Evolutionary conservation across 2,797 vertebrate species (phyloP).

Genomic region (Erpetoichthys calabaricus): DNA sequence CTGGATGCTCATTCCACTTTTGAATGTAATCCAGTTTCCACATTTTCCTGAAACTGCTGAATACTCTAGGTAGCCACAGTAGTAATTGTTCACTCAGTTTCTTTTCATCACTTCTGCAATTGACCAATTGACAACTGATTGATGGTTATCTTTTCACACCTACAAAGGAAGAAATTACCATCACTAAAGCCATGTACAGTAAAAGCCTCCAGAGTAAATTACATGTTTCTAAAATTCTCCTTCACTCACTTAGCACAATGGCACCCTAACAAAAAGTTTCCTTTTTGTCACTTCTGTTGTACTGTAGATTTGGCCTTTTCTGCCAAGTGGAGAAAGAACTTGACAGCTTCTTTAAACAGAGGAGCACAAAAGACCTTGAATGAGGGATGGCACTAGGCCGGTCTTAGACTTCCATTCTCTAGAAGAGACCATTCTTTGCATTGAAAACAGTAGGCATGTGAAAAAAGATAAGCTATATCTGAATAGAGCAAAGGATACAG

Average conservation of each 20-base stretch:
- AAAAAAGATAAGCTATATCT: constrained; percentile 62
- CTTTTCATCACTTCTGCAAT: constrained; percentile 87
- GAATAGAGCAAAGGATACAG: constrained; percentile 55
- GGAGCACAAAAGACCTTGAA: constrained; percentile 77
- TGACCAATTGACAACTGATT: constrained; percentile 99
- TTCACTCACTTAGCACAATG: constrained; percentile 73
- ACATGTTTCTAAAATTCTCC: constrained; percentile 90
- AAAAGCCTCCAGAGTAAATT: constrained; percentile 96
- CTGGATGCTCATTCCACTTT: constrained; percentile 47
- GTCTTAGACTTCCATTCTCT: constrained; percentile 53
- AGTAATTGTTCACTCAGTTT: constrained; percentile 73
- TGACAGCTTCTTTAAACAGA: constrained; percentile 97
- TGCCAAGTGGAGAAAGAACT: constrained; percentile 72
- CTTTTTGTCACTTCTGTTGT: constrained; percentile 63
- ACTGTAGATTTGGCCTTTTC: constrained; percentile 74
- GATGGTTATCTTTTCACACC: constrained; percentile 96
- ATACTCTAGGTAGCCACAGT: constrained; percentile 79
- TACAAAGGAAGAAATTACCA: constrained; percentile 95
- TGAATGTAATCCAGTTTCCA: constrained; percentile 57
- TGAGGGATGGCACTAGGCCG: constrained; percentile 73
- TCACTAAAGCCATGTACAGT: constrained; percentile 98
- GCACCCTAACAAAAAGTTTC: constrained; percentile 68
- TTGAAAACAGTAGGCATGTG: constrained; percentile 61
- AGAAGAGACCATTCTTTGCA: constrained; percentile 61
- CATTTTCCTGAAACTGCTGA: constrained; percentile 62